Base-by-base conservation (phyloP, 2,797 vertebrate species). In the Borostomias antarcticus region DNA sequence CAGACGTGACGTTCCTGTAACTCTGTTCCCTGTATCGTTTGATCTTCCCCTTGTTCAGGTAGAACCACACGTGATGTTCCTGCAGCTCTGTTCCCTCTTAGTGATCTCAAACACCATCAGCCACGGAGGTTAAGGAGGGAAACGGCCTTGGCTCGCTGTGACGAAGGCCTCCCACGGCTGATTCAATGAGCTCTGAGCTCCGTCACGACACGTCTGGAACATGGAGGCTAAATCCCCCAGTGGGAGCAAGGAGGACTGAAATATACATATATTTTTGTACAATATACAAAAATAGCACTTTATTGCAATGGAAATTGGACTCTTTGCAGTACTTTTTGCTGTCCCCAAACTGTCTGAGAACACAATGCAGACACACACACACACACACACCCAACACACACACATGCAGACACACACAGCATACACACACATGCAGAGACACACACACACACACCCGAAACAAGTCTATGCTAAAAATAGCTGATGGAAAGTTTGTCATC, bases 401-500 rank as follows among this genome's bases (percentile, higher is more conserved):
- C 11, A 23, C 32, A 58, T 10, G 15, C 29, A 13, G 28, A 56
- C 17, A 9, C 21, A 25, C 21, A 21, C 21, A 23, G 19, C 48
- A 51, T 1, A n/a, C 48, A 51, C 48, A 51, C 48, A 50, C 47
- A 54, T n/a, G n/a, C n/a, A n/a, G n/a, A n/a, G n/a, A 29, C 57
- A 17, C 15, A 26, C 47, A 19, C 19, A 56, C n/a, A 28, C 13
- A 6, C 25, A 19, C 23, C 19, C 19, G 21, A 17, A 56, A 40
- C 10, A 25, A 45, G 30, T 56, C 57, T 2, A 32, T 15, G 64
- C 54, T 79, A 78, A 69, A 67, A 74, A 87, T 74, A 78, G 53
- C 30, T 21, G 19, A 62, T 72, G 79, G 73, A 84, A 87, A 77
- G 45, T 76, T 79, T 66, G 0, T 62, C 77, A 72, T 66, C 43